phyloP scores from a whole-genome alignment of 37 sponge, comb jelly and placozoan species.

The Bolinopsis microptera region DNA sequence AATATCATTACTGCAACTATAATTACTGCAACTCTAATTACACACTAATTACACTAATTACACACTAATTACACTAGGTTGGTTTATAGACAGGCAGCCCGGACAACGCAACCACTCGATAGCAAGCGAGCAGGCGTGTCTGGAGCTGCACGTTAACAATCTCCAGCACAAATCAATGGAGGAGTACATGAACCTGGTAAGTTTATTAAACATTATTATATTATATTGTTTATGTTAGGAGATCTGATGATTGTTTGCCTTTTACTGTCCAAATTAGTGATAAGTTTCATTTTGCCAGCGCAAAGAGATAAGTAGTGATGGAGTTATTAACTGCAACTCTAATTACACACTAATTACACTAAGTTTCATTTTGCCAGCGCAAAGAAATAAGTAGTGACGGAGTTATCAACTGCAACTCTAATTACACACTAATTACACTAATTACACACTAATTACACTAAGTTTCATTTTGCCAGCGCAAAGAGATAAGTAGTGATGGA shows the following conservation, averaged over 20 bases:
- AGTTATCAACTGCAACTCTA: slow-evolving; percentile 9
- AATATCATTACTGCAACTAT: too few relatives aligned
- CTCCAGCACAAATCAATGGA: slow-evolving; percentile 16
- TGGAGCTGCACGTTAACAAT: background rate
- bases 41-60: too few relatives aligned
- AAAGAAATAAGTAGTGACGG: slow-evolving; percentile 35
- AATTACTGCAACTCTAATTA: too few relatives aligned
- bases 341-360: too few relatives aligned
- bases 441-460: too few relatives aligned
- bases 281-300: too few relatives aligned
- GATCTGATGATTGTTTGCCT: background rate
- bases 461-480: too few relatives aligned
- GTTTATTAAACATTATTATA: background rate
- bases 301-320: slow-evolving; percentile 23
- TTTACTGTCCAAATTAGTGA: too few relatives aligned
- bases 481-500: slow-evolving; percentile 26
- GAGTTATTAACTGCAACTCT: slow-evolving; percentile 26
- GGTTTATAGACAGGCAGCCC: slow-evolving; percentile 23
- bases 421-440: too few relatives aligned
- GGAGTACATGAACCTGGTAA: slow-evolving; percentile 50
- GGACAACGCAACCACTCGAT: slow-evolving; percentile 62
- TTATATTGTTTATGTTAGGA: background rate
- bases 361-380: too few relatives aligned
- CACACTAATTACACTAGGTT: background rate
- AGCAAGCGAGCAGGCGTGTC: slow-evolving; percentile 18